These are phyloP conservation scores for Neotoma lepida DNA, from an alignment of 2,113 vertebrate species.

Conservation along the genomic window DNA sequence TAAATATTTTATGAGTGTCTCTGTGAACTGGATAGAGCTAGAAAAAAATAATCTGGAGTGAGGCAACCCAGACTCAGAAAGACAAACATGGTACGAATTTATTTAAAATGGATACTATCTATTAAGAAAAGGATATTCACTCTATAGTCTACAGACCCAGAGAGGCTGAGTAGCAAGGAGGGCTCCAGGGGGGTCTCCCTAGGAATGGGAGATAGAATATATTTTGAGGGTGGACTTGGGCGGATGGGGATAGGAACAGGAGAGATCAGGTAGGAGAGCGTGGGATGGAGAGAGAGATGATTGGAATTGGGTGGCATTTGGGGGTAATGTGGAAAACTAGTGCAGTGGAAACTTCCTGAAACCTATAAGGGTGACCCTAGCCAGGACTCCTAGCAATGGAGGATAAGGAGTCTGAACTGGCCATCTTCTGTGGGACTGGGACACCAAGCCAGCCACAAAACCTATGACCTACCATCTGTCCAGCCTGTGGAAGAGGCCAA, in stretches of 20 bases:
- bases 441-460: neutral
- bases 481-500: neutral
- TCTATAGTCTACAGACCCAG: neutral
- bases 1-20: neutral
- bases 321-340: neutral
- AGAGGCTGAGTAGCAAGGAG: neutral
- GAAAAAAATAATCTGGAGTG: neutral
- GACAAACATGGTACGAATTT: neutral
- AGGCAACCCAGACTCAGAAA: neutral
- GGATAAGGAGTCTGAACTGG: neutral
- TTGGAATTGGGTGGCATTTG: accelerated
- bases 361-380: neutral
- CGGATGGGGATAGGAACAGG: neutral
- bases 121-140: neutral
- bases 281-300: neutral
- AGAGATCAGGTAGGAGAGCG: neutral
- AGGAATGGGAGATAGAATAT: neutral
- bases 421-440: neutral
- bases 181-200: neutral
- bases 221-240: neutral
- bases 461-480: neutral
- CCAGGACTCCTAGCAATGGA: neutral
- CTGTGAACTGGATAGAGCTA: neutral
- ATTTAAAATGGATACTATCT: neutral
- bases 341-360: neutral